Base-by-base conservation (phyloP, 1,140 invertebrate genomes). In the Doryteuthis pealeii region DNA sequence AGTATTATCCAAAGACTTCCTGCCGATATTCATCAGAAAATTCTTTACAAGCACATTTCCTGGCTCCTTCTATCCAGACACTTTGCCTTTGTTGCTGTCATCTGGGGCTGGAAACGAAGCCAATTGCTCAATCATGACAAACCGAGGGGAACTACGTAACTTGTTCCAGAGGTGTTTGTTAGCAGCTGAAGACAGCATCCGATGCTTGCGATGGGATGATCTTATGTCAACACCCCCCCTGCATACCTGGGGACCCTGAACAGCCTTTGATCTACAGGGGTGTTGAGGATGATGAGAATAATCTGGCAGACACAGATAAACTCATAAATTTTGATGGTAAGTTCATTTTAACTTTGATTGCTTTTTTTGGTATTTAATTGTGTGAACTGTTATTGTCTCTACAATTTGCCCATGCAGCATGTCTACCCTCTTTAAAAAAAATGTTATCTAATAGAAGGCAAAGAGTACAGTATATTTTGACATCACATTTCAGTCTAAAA, bases 231-330 rank as follows among this genome's bases (percentile, higher is more conserved):
- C 18, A n/a, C 54, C 54, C 18, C 54, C 22, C 54, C 18, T 5
- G 10, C 6, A 22, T 62, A n/a, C 54, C 54, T n/a, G 54, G 54
- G 18, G 54, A 62, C 26, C 54, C 54, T n/a, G 54, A 62, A 22
- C 54, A 62, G 18, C 54, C 54, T n/a, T 62, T 62, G 54, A 62
- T 62, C 54, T 28, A 62, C 26, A 8, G 54, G 1, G 54, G 54
- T 14, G 54, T 62, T 15, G 54, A 62, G 18, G 54, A 62, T 5
- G 54, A 62, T 62, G 54, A 62, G 54, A 28, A 22, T 62, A 62
- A 62, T 62, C 54, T 62, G 54, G 54, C 54, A n/a, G 54, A 62
- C 26, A 62, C 54, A 6, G 54, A 62, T 62, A 62, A 62, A 62
- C 5, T 62, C 2, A 62, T 62, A 6, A 12, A 62, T 18, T 62